phyloP scores from a whole-genome alignment of 2,797 vertebrate genomes.

The Myotis planiceps region DNA sequence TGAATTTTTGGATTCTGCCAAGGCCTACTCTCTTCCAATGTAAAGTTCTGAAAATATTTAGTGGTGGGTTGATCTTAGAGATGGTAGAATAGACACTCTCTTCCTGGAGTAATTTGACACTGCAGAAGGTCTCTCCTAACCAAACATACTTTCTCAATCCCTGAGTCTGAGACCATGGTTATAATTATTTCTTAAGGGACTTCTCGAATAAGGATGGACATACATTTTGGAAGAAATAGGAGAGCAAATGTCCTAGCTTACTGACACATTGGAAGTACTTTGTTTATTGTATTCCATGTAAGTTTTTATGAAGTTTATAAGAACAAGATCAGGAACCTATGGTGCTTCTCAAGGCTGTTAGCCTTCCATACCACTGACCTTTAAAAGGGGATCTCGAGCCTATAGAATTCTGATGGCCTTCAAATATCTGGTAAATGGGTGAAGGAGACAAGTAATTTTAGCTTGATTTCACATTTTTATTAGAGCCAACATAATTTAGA shows the following conservation, averaged over 20 bases:
- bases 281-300: neutral
- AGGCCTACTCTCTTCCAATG: neutral
- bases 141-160: neutral
- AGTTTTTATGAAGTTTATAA: neutral
- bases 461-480: neutral
- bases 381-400: neutral
- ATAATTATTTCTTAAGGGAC: neutral
- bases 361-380: neutral
- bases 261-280: neutral
- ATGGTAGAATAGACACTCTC: neutral
- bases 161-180: neutral
- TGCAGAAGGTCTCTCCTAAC: neutral
- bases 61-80: neutral
- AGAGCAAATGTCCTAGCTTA: neutral
- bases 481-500: neutral
- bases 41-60: conserved; percentile 8
- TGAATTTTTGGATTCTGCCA: neutral
- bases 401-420: neutral
- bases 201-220: neutral
- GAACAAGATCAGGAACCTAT: neutral
- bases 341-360: neutral
- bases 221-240: neutral
- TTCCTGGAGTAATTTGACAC: neutral
- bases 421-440: neutral
- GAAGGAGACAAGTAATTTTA: neutral